Conservation (phyloP, 2,797 vertebrate species). For the Helarctos malayanus region DNA sequence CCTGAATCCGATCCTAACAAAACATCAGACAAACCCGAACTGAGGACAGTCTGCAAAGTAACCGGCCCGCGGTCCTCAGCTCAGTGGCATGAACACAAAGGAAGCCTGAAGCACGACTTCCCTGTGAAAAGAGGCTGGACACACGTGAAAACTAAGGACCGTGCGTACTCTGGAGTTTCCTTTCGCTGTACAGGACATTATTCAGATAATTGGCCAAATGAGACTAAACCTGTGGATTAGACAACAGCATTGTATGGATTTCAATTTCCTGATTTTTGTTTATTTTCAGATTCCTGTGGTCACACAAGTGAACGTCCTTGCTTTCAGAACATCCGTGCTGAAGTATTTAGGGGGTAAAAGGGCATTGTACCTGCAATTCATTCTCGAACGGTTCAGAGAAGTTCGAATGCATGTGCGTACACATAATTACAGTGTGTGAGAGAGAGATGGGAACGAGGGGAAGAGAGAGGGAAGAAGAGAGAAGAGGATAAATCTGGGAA, state of each 20-base stretch:
- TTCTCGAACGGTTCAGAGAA: neutral
- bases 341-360: neutral
- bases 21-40: neutral
- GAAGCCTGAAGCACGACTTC: neutral
- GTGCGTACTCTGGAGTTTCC: rapidly evolving
- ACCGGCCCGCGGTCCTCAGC: neutral
- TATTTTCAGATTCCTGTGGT: neutral
- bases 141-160: rapidly evolving
- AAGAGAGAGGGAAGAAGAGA: neutral
- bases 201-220: neutral
- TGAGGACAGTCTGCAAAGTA: neutral
- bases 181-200: neutral
- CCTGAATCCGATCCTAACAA: neutral
- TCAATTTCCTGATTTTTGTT: neutral
- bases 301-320: neutral
- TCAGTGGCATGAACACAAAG: neutral
- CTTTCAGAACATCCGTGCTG: neutral
- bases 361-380: neutral
- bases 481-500: neutral
- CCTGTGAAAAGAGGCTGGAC: too few relatives aligned
- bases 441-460: neutral
- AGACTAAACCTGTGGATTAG: neutral
- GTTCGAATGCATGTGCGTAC: neutral
- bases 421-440: neutral
- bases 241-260: neutral